Evolutionary conservation across 2,888 invertebrate species (phyloP).

Genomic region (Ferdinandea cuprea): DNA sequence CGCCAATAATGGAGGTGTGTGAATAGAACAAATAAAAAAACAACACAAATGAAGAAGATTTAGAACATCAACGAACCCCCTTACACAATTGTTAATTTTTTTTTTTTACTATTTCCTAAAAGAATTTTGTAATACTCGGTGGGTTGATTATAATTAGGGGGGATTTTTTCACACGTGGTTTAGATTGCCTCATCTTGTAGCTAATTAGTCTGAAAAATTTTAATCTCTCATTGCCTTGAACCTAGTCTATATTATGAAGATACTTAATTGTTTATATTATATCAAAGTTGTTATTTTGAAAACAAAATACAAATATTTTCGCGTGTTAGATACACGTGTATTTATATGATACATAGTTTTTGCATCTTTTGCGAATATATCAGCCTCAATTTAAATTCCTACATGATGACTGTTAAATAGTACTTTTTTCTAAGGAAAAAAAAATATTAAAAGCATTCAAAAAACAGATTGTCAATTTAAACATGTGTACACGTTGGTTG

Average conservation of each 20-base stretch:
- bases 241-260: not conserved
- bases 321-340: too few relatives aligned
- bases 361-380: too few relatives aligned
- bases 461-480: not conserved
- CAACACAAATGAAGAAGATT: not conserved
- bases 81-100: conserved; percentile 12
- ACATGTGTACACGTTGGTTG: not conserved
- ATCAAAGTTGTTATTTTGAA: too few relatives aligned
- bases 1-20: conserved; percentile 16
- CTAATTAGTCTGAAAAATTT: not conserved
- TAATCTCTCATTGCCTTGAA: not conserved
- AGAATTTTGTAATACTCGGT: conserved; percentile 7
- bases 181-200: not conserved
- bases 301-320: too few relatives aligned
- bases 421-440: too few relatives aligned
- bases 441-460: not conserved
- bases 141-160: not conserved
- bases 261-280: not conserved
- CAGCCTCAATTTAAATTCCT: too few relatives aligned
- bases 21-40: conserved; percentile 2
- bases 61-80: not conserved
- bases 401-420: too few relatives aligned
- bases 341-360: too few relatives aligned
- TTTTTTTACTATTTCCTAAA: not conserved
- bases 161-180: conserved; percentile 6